Evolutionary conservation across 2,797 vertebrate species (phyloP).

Genomic region (Halcyon badia): DNA sequence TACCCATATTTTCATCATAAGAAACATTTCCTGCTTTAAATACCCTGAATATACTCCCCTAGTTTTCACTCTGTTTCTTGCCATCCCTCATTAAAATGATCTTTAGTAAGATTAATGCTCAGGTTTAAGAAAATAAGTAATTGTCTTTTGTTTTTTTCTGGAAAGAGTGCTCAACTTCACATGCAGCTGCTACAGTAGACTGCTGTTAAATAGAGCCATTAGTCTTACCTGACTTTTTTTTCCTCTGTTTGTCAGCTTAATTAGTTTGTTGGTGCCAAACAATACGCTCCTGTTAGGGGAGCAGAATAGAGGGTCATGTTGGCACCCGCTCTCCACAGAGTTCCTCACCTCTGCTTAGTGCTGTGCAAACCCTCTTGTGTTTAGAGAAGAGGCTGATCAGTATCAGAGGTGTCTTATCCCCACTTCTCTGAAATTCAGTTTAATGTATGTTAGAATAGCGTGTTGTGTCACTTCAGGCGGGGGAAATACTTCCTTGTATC

Average conservation of each 20-base stretch:
- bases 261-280: background rate
- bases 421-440: background rate
- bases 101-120: background rate
- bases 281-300: background rate
- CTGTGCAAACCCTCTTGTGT: background rate
- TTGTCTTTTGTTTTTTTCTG: background rate
- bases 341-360: background rate
- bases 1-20: background rate
- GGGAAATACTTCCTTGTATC: background rate
- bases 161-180: background rate
- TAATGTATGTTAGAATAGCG: background rate
- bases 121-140: background rate
- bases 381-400: background rate
- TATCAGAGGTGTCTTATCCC: background rate
- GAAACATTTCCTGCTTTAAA: background rate
- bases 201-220: background rate
- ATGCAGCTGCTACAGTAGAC: background rate
- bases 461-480: background rate
- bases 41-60: background rate
- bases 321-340: background rate
- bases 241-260: background rate
- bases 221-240: background rate
- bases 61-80: background rate
- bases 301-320: background rate
- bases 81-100: background rate